phyloP scores from a whole-genome alignment of 2,113 vertebrate species.

The Cathartes aura region DNA sequence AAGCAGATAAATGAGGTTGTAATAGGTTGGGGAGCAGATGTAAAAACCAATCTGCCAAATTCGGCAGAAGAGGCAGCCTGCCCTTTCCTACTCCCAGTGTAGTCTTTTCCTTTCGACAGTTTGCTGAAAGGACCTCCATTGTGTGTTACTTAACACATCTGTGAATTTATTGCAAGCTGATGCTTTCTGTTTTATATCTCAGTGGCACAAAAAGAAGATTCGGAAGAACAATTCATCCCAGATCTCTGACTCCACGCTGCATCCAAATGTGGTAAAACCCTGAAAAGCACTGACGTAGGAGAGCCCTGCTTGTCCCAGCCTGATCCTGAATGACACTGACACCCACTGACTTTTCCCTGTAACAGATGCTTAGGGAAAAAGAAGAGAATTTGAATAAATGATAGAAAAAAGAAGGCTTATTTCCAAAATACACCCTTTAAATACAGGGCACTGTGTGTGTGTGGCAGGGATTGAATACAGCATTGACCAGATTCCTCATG shows the following conservation, averaged over 20 bases:
- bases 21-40: not conserved
- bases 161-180: constrained; percentile 19
- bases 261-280: constrained; percentile 22
- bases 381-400: rapidly evolving
- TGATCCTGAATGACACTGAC: constrained; percentile 33
- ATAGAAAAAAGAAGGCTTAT: not conserved
- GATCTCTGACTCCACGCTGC: not conserved
- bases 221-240: not conserved
- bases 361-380: not conserved
- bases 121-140: constrained; percentile 43
- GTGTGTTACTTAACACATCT: constrained; percentile 24
- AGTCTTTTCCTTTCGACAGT: not conserved
- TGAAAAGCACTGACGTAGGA: not conserved
- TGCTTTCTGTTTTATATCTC: constrained; percentile 37
- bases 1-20: not conserved
- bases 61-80: not conserved
- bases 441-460: too few species aligned
- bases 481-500: rapidly evolving
- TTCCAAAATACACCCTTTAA: not conserved
- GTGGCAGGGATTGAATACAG: not conserved
- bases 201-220: not conserved
- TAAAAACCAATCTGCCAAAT: not conserved
- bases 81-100: not conserved
- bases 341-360: not conserved
- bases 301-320: not conserved